phyloP scores from a whole-genome alignment of 2,888 invertebrate species.

The Ethmia dodecea region DNA sequence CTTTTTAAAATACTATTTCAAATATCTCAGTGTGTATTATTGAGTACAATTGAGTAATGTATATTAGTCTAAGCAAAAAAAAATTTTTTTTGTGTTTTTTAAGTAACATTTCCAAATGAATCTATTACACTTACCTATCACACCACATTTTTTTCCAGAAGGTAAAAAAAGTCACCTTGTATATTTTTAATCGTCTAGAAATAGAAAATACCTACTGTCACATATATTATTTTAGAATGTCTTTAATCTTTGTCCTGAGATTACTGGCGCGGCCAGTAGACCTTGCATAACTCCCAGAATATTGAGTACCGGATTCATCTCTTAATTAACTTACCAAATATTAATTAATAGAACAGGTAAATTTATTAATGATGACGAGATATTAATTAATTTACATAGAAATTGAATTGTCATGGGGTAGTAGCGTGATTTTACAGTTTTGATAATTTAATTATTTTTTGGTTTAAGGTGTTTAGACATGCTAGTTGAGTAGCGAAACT shows the following conservation, averaged over 20 bases:
- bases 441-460: too few species aligned
- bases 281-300: background rate
- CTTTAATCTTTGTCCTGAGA: constrained; percentile 1
- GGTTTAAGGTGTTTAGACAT: too few species aligned
- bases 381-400: too few species aligned
- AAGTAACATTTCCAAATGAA: background rate
- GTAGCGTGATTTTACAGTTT: too few species aligned
- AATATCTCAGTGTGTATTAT: too few species aligned
- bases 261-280: background rate
- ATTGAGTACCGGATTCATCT: background rate
- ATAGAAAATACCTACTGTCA: background rate
- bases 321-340: constrained; percentile 9
- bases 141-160: background rate
- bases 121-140: background rate
- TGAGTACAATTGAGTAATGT: too few species aligned
- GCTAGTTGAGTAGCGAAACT: too few species aligned
- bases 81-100: background rate
- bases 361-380: too few species aligned
- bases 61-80: too few species aligned
- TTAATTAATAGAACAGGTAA: constrained; percentile 8
- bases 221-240: too few species aligned
- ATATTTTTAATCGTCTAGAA: background rate
- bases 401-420: too few species aligned
- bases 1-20: too few species aligned
- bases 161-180: background rate